Conservation (phyloP, 2,888 invertebrate species). For the Eilema griseolum region DNA sequence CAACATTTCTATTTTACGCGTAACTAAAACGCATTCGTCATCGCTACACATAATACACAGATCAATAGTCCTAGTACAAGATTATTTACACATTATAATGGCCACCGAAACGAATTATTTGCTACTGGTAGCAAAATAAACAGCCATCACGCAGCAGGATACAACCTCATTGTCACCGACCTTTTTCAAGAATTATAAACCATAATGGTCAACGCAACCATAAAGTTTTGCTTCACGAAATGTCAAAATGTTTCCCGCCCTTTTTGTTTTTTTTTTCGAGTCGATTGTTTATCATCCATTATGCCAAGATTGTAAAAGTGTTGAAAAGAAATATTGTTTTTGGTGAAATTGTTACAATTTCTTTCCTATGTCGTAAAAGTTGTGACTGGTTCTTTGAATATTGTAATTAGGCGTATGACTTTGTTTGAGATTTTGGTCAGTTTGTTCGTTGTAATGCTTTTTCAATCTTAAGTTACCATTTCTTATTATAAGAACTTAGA, state of each 20-base stretch:
- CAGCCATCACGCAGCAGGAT: constrained; percentile 73
- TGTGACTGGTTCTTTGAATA: constrained; percentile 47
- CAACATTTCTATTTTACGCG: constrained; percentile 47
- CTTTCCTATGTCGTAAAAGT: constrained; percentile 62
- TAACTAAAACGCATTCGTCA: constrained; percentile 64
- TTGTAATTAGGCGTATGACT: constrained; percentile 46
- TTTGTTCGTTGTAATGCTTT: neutral
- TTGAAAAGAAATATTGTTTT: constrained; percentile 52
- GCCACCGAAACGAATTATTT: constrained; percentile 83
- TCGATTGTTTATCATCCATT: constrained; percentile 64
- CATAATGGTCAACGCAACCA: constrained; percentile 72
- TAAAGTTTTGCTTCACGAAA: constrained; percentile 68
- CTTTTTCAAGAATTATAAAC: constrained; percentile 77
- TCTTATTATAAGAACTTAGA: neutral
- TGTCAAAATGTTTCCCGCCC: constrained; percentile 79
- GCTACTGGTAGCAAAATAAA: constrained; percentile 79
- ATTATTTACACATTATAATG: constrained; percentile 81
- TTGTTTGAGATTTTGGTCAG: constrained; percentile 24
- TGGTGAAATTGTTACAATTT: constrained; percentile 79
- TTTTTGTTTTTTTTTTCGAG: constrained; percentile 58
- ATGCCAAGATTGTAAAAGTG: constrained; percentile 59
- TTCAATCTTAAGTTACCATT: neutral
- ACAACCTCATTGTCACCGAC: constrained; percentile 63
- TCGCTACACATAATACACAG: constrained; percentile 50
- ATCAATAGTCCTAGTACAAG: constrained; percentile 61